Conservation (phyloP, 1,140 invertebrate species). For the Microplitis demolitor region DNA sequence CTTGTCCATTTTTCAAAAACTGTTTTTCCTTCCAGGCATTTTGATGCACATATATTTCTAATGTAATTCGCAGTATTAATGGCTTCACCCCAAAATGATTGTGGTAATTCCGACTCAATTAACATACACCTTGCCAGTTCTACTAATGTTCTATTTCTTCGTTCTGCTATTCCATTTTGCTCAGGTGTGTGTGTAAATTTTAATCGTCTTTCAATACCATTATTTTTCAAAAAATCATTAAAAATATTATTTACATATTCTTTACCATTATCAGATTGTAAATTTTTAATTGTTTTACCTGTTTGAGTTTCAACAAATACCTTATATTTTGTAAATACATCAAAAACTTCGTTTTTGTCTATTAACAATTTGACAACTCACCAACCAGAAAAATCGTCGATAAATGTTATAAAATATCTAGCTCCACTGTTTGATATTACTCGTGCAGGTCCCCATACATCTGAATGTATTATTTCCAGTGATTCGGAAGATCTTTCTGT, state of each 20-base stretch:
- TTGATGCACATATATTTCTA: conserved; percentile 32
- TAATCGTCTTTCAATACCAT: conserved; percentile 14
- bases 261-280: conserved; percentile 35
- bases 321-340: conserved; percentile 38
- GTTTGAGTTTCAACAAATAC: conserved; percentile 40
- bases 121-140: conserved; percentile 48
- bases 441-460: conserved; percentile 56
- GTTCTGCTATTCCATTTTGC: conserved; percentile 27
- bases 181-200: conserved; percentile 11
- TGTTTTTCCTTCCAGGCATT: conserved; percentile 20
- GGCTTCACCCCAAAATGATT: conserved; percentile 37
- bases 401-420: conserved; percentile 54
- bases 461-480: conserved; percentile 47
- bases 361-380: conserved; percentile 49
- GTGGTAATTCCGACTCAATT: conserved; percentile 32
- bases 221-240: conserved; percentile 32
- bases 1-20: conserved; percentile 31
- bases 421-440: conserved; percentile 43
- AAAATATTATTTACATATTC: conserved; percentile 35
- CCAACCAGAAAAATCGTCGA: conserved; percentile 54
- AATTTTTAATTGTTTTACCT: conserved; percentile 33
- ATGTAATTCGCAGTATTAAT: conserved; percentile 31
- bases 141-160: conserved; percentile 36
- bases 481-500: conserved; percentile 16
- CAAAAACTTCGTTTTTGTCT: conserved; percentile 43